Conservation (phyloP, 2,113 vertebrate genomes). For the Canis aureus region DNA sequence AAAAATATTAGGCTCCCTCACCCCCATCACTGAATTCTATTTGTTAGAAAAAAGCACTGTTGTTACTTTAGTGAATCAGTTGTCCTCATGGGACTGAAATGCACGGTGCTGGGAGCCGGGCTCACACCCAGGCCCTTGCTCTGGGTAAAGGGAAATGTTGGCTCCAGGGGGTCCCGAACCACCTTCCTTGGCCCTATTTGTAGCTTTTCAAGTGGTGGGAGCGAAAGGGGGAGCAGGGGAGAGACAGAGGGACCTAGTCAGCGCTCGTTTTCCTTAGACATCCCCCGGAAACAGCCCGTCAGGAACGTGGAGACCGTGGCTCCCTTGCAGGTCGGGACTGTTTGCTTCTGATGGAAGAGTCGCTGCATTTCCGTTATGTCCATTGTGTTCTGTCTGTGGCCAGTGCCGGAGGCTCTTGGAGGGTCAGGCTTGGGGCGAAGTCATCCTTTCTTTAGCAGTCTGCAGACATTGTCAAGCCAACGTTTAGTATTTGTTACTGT, state of each 20-base stretch:
- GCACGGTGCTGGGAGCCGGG: neutral
- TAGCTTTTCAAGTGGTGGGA: neutral
- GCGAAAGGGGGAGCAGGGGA: neutral
- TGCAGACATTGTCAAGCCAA: neutral
- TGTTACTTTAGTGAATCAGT: neutral
- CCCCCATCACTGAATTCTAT: neutral
- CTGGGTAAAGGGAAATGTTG: neutral
- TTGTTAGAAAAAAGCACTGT: neutral
- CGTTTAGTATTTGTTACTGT: neutral
- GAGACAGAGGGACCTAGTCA: neutral
- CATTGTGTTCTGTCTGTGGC: neutral
- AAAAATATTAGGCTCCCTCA: neutral
- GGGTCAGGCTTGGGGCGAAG: neutral
- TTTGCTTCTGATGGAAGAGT: neutral
- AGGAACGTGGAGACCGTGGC: neutral
- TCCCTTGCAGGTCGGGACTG: neutral
- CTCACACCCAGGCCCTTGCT: neutral
- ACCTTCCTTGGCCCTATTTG: neutral
- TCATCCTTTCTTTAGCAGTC: neutral
- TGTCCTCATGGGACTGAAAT: neutral
- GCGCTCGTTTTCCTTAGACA: neutral
- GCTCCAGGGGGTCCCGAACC: neutral
- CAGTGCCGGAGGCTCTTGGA: neutral
- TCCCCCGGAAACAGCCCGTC: neutral
- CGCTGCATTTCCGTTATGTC: neutral